Evolutionary conservation across 2,113 vertebrate genomes (phyloP), one percentile per base, ranked within the genome.

Genomic region (Bagarius yarrelli): DNA sequence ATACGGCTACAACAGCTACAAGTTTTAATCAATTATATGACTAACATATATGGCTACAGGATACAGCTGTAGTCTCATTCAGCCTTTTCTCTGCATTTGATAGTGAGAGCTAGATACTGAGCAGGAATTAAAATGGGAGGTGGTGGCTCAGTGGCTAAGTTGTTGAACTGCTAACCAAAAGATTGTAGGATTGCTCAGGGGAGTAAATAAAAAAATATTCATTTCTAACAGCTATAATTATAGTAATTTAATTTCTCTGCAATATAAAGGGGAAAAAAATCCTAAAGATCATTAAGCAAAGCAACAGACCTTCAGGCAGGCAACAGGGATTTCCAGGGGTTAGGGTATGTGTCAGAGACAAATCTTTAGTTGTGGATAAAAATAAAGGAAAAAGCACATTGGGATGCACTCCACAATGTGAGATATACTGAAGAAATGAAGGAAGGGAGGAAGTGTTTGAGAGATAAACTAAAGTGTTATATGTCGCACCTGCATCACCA

Each of bases 401-500:
- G 21, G 23, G 36, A 57, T 75, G 53, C 4, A 55, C 16, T 32
- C 32, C 50, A 53, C 30, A 73, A 47, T 15, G 27, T 55, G 32
- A 69, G 25, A 36, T 0, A 4, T 8, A 40, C 40, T 1, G 11
- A 47, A 47, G 1, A 12, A 63, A 36, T 5, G 5, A 19, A 13
- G 12, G 40, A 34, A 56, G 18, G 23, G 36, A 57, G 30, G 34
- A 57, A 36, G 55, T 36, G 30, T 8, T 27, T 13, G 21, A 23
- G 21, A 74, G 53, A 57, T 52, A 74, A 56, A 74, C 52, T 34
- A 0, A 25, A 34, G 71, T 56, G 27, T 9, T 57, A n/a, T 36
- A 73, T 55, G 55, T 36, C 53, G 34, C 53, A 74, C 53, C 72
- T 74, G 72, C 27, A 74, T 15, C 56, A 76, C 32, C 36, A 18